Evolutionary conservation across 1,140 invertebrate species (phyloP).

Genomic region (Drosophila trapezifrons): DNA sequence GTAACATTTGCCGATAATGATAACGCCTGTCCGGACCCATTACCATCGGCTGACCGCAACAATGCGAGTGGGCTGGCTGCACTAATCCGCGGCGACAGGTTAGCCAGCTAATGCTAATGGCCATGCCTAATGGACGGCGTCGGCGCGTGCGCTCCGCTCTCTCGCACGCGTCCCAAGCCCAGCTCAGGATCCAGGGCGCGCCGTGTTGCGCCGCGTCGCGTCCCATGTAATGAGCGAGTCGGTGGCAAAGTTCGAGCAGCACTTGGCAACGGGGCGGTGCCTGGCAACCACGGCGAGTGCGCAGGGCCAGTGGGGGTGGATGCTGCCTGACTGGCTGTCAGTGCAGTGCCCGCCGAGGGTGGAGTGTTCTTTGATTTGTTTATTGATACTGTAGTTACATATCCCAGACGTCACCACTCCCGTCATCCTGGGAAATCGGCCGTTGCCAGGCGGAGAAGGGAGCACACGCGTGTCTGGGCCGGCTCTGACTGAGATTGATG

Average conservation of each 20-base stretch:
- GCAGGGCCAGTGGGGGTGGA: slow-evolving; percentile 56
- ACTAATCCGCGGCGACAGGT: slow-evolving; percentile 76
- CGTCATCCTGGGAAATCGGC: not conserved
- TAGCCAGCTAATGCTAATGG: slow-evolving; percentile 73
- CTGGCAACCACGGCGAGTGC: slow-evolving; percentile 51
- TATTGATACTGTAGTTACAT: slow-evolving; percentile 67
- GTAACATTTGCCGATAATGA: slow-evolving; percentile 12
- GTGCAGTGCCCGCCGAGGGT: slow-evolving; percentile 19
- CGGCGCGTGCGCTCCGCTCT: slow-evolving; percentile 11
- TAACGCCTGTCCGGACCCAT: slow-evolving; percentile 37
- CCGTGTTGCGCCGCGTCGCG: slow-evolving; percentile 53
- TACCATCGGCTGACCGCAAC: slow-evolving; percentile 64
- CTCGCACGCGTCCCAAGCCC: slow-evolving; percentile 9
- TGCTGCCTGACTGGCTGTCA: slow-evolving; percentile 62
- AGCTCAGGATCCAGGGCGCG: slow-evolving; percentile 20
- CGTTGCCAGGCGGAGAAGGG: slow-evolving; percentile 49
- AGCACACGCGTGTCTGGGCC: slow-evolving; percentile 69
- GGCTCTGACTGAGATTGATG: slow-evolving; percentile 63
- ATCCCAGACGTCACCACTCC: slow-evolving; percentile 59
- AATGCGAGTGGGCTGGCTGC: slow-evolving; percentile 27
- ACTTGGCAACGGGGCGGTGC: slow-evolving; percentile 74
- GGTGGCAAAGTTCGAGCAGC: slow-evolving; percentile 33
- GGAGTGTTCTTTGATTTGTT: slow-evolving; percentile 62
- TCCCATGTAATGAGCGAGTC: slow-evolving; percentile 68
- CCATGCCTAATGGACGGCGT: slow-evolving; percentile 52